Conservation (phyloP, 2,888 invertebrate species). For the Stenotaenia linearis region DNA sequence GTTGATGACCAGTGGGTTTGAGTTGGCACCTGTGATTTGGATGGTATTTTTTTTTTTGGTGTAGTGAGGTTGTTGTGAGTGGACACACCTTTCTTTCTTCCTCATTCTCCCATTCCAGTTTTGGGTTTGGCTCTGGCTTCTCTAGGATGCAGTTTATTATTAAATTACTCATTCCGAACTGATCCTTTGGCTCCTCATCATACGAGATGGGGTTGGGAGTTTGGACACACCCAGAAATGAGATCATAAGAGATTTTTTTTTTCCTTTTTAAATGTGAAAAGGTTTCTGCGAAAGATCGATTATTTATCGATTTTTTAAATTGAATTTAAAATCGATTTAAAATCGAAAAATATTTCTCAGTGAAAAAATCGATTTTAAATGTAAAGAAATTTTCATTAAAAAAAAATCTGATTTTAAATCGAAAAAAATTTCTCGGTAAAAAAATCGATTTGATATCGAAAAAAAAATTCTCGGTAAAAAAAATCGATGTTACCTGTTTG, state of each 20-base stretch:
- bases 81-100: conserved; percentile 21
- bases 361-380: too few species aligned
- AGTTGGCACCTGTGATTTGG: background rate
- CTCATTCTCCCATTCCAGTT: conserved; percentile 6
- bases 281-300: background rate
- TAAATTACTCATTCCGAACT: conserved; percentile 18
- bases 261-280: background rate
- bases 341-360: too few species aligned
- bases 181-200: conserved; percentile 6
- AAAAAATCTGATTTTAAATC: too few species aligned
- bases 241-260: conserved; percentile 7
- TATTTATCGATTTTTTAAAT: background rate
- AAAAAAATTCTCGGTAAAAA: too few species aligned
- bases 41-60: too few species aligned
- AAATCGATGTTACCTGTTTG: too few species aligned
- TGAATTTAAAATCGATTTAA: too few species aligned
- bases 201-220: background rate
- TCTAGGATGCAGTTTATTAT: conserved; percentile 6
- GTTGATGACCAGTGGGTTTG: background rate
- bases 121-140: conserved; percentile 7
- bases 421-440: too few species aligned
- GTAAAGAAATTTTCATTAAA: too few species aligned
- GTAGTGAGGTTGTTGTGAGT: background rate
- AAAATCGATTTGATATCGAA: too few species aligned
- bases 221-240: conserved; percentile 12